Evolutionary conservation across 2,113 vertebrate genomes (phyloP).

Genomic region (Oxygymnocypris stewartii): DNA sequence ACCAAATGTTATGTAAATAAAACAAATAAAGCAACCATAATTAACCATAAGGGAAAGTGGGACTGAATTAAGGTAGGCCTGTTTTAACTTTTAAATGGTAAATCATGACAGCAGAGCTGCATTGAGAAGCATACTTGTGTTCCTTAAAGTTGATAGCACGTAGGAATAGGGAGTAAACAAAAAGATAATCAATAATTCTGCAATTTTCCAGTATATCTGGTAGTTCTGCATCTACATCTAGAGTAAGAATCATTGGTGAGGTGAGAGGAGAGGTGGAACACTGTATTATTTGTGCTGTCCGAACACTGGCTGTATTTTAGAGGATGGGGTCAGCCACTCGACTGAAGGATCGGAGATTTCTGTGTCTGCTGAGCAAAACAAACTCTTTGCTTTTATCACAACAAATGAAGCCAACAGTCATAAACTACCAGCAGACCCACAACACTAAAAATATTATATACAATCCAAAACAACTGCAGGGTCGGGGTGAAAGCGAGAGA

Average conservation of each 20-base stretch:
- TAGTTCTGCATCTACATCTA: neutral
- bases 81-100: neutral
- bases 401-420: conserved; percentile 49
- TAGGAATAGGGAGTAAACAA: neutral
- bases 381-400: conserved; percentile 14
- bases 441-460: neutral
- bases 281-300: conserved; percentile 58
- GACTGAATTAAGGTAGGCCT: neutral
- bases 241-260: neutral
- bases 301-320: conserved; percentile 73
- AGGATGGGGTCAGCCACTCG: conserved; percentile 70
- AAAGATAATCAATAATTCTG: neutral
- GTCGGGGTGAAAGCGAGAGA: conserved; percentile 5
- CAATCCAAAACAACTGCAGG: neutral
- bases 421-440: conserved; percentile 6
- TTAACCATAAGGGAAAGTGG: neutral
- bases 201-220: neutral
- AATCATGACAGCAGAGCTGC: neutral
- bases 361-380: conserved; percentile 43
- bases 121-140: neutral
- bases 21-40: neutral
- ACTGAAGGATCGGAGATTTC: conserved; percentile 60
- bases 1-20: neutral
- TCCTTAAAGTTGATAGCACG: neutral
- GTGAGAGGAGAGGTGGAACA: neutral